Evolutionary conservation across 2,113 vertebrate genomes (phyloP).

Genomic region (Caranx melampygus): DNA sequence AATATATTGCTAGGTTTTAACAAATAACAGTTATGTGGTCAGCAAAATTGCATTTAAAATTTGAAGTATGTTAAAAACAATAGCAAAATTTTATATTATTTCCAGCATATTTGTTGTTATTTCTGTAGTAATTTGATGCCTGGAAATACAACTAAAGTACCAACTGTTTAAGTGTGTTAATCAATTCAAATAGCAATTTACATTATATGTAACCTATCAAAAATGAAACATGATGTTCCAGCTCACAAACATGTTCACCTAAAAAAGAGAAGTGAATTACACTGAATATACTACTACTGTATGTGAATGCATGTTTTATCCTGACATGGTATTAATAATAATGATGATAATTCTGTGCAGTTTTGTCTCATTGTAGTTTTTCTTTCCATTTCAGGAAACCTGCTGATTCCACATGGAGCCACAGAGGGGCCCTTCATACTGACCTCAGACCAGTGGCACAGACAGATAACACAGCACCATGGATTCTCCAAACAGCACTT

Average conservation of each 20-base stretch:
- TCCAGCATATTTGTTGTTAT: background rate
- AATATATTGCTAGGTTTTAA: background rate
- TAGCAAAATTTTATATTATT: background rate
- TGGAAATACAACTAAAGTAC: background rate
- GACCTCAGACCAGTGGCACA: conserved; percentile 28
- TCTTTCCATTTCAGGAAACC: conserved; percentile 61
- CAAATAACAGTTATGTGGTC: background rate
- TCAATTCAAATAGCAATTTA: background rate
- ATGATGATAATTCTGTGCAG: background rate
- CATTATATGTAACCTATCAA: too few species aligned
- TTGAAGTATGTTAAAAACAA: background rate
- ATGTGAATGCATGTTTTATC: background rate
- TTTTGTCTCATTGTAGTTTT: conserved; percentile 30
- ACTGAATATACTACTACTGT: background rate
- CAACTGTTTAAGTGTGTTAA: background rate
- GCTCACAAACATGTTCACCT: background rate
- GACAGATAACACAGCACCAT: conserved; percentile 72
- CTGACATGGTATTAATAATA: background rate
- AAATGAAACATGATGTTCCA: background rate
- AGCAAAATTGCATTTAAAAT: background rate
- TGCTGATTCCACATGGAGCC: conserved; percentile 58
- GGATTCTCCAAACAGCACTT: conserved; percentile 86
- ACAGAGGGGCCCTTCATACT: conserved; percentile 17
- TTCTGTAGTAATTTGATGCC: background rate
- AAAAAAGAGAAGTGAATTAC: background rate